phyloP scores from a whole-genome alignment of 1,140 invertebrate species.

The Atta texana region DNA sequence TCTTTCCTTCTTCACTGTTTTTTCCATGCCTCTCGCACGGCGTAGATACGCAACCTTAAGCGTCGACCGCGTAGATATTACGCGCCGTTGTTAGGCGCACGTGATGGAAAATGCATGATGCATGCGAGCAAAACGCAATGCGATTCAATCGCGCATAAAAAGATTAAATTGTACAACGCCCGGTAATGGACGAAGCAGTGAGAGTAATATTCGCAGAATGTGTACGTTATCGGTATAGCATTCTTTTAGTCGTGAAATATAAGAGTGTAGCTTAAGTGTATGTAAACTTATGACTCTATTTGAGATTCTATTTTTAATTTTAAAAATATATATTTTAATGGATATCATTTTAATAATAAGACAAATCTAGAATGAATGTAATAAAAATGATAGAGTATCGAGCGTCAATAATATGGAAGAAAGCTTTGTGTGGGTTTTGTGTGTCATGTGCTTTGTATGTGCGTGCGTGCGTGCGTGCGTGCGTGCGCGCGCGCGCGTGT shows the following conservation, averaged over 20 bases:
- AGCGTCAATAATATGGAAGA: background rate
- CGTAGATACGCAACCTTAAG: conserved; percentile 34
- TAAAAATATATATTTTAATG: background rate
- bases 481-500: too few species aligned
- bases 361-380: background rate
- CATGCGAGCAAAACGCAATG: conserved; percentile 32
- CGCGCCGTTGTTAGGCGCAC: conserved; percentile 31
- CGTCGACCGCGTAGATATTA: conserved; percentile 28
- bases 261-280: background rate
- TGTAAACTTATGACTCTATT: background rate
- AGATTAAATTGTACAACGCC: conserved; percentile 41
- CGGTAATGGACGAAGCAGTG: conserved; percentile 5
- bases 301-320: background rate
- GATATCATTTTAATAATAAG: background rate
- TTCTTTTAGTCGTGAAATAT: background rate
- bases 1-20: conserved; percentile 18
- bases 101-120: conserved; percentile 41
- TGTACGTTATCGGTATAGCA: background rate
- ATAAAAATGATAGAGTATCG: background rate
- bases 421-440: background rate
- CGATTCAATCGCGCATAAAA: conserved; percentile 47
- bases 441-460: too few species aligned
- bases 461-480: too few species aligned
- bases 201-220: conserved; percentile 11
- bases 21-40: conserved; percentile 4